phyloP scores from a whole-genome alignment of 2,888 invertebrate species.

The Agrochola circellaris region DNA sequence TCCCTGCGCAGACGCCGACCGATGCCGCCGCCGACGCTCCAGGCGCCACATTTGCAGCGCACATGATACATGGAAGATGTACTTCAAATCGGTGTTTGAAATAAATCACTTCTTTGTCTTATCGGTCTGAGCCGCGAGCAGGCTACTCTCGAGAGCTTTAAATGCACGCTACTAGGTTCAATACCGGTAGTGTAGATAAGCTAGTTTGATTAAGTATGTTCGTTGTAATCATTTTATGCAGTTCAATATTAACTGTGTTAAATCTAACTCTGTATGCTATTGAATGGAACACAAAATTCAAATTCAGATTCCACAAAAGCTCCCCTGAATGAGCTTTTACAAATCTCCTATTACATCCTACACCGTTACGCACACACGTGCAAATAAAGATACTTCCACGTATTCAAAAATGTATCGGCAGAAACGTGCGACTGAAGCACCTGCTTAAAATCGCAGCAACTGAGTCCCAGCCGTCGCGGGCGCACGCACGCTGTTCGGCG shows the following conservation, averaged over 20 bases:
- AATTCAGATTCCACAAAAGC: slow-evolving; percentile 7
- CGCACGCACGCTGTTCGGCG: slow-evolving; percentile 21
- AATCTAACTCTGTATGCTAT: background rate
- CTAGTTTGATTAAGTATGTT: slow-evolving; percentile 44
- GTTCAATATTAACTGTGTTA: slow-evolving; percentile 13
- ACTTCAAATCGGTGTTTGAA: slow-evolving; percentile 77
- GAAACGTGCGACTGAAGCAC: slow-evolving; percentile 72
- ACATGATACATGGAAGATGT: slow-evolving; percentile 83
- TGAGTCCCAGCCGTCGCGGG: slow-evolving; percentile 48
- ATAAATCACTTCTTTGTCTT: slow-evolving; percentile 84
- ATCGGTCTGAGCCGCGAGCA: slow-evolving; percentile 73
- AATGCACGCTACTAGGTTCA: slow-evolving; percentile 59
- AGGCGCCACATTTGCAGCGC: slow-evolving; percentile 88
- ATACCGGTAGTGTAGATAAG: slow-evolving; percentile 48
- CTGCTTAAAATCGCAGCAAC: slow-evolving; percentile 71
- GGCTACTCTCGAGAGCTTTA: slow-evolving; percentile 78
- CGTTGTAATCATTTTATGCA: slow-evolving; percentile 34
- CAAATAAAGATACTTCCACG: slow-evolving; percentile 28
- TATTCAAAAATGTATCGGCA: slow-evolving; percentile 39
- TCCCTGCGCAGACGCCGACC: slow-evolving; percentile 78
- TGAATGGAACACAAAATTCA: slow-evolving; percentile 15
- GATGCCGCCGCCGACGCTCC: slow-evolving; percentile 71
- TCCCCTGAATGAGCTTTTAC: slow-evolving; percentile 44
- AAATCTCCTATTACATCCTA: slow-evolving; percentile 66
- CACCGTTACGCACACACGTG: slow-evolving; percentile 23